Evolutionary conservation across 2,113 vertebrate genomes (phyloP), one percentile per base, ranked within the genome.

Genomic region (Craseonycteris thonglongyai): DNA sequence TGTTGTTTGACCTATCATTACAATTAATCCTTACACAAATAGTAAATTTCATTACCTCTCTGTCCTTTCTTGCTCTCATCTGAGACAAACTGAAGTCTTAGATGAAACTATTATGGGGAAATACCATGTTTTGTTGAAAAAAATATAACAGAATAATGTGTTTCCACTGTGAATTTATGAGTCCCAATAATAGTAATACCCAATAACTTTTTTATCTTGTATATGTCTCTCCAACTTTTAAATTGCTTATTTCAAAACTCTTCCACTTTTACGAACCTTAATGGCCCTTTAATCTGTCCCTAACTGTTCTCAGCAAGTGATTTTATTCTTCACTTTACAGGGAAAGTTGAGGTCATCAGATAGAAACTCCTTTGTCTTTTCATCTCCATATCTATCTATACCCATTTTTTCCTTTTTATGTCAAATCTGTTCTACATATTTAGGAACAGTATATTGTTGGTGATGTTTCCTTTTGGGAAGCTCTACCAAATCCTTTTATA

Each of bases 241-340:
- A 49, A 88, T 30, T 54, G 30, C 13, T 33, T 69, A 6, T 51
- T 87, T 95, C 19, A 82, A 42, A 71, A 1, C 14, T 69, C 42
- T 89, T 72, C 14, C 40, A 78, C 66, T 93, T 93, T 82, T 69
- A 92, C 54, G 81, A 75, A 72, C 86, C n/a, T 84, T 78, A 26
- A 35, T 6, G 1, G 0, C 54, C 14, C 66, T 24, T 7, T 14
- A 7, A 68, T 56, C 16, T 40, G 18, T 30, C 10, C 30, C 28
- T 90, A 2, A 8, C 28, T 28, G 40, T 63, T 95, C 40, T 85
- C 13, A 78, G 54, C 2, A 66, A 59, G 69, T 51, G n/a, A 87
- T 69, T 9, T 74, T 59, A 65, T 42, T 71, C 5, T 65, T 89
- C 0, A 40, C 3, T 30, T 81, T 56, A 84, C 35, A 45, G 42